Percentiles rank a stretch among this genome's conserved stretches.
Evolutionary conservation across 2,113 vertebrate genomes (phyloP).

Genomic region (Lagopus leucura): DNA sequence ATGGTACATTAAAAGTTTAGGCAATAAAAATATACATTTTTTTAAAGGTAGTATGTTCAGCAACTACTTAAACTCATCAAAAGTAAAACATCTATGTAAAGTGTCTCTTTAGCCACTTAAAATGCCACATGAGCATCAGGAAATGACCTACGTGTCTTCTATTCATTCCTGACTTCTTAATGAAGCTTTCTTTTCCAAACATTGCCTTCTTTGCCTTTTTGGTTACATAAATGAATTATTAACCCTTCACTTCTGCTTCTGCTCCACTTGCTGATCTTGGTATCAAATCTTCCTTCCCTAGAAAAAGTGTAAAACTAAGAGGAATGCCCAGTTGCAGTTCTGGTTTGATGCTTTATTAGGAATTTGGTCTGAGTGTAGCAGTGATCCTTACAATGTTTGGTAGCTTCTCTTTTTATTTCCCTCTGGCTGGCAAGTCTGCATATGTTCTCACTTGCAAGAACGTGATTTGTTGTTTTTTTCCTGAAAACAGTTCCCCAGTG

Average conservation of each 20-base stretch:
- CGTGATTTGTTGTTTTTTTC: not conserved
- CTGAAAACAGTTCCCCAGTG: not conserved
- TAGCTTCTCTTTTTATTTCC: not conserved
- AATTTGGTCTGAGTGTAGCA: not conserved
- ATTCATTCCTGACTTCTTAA: not conserved
- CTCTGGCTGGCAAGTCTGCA: not conserved
- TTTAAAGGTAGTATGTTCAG: not conserved
- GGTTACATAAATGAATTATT: not conserved
- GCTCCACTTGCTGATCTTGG: not conserved
- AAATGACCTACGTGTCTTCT: not conserved
- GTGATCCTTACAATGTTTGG: not conserved
- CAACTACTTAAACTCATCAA: not conserved
- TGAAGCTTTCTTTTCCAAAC: not conserved
- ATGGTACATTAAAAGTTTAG: not conserved
- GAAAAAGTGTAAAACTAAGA: not conserved
- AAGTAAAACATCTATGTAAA: accelerated
- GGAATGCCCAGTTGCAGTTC: not conserved
- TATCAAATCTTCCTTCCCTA: not conserved
- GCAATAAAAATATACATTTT: not conserved
- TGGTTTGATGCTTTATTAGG: not conserved
- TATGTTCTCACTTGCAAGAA: not conserved
- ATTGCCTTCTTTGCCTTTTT: not conserved
- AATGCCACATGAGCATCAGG: not conserved
- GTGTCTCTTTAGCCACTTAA: not conserved
- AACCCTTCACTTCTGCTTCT: not conserved